Evolutionary conservation across 2,888 invertebrate species (phyloP), one percentile per base, ranked within the genome.

Genomic region (Parnassius apollo): DNA sequence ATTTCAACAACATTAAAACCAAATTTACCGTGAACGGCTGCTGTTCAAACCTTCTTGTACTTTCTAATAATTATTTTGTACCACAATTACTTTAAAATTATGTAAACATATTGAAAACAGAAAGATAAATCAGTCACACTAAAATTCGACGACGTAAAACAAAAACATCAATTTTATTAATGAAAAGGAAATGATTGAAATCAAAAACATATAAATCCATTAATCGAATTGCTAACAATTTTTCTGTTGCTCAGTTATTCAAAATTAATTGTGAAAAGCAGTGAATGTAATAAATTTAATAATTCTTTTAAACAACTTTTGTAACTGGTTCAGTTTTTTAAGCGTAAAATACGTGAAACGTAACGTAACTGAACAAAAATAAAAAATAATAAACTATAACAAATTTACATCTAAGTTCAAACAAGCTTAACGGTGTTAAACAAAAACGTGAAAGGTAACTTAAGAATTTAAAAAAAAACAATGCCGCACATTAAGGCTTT

Each of bases 401-500:
- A 57, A 66, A 64, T 52, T 67, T 60, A 62, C 56, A 62, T 56
- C 65, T 68, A 71, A 66, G 65, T 68, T 61, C 45, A 64, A 60
- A 63, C 65, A 69, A 80, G 77, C 73, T 70, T 71, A 80, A 77
- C 77, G 68, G 61, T 58, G 66, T 71, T 71, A 74, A 81, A 81
- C 73, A 72, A 69, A 73, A 82, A 82, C 77, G 72, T 74, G 72
- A 66, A 65, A 65, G 64, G 73, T 78, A 85, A 83, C 80, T 75
- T 72, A 72, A 77, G 68, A 72, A 70, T 68, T 74, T 76, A 59
- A 71, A 77, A 82, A 77, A 82, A 77, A 85, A 83, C 83, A 86
- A 84, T 76, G 84, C 90, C 90, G 89, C 85, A 78, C 87, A 91
- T 91, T 91, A 90, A 91, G 91, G 88, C 86, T 75, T 73, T 80